Evolutionary conservation across 2,888 invertebrate species (phyloP).

Genomic region (Agrochola circellaris): DNA sequence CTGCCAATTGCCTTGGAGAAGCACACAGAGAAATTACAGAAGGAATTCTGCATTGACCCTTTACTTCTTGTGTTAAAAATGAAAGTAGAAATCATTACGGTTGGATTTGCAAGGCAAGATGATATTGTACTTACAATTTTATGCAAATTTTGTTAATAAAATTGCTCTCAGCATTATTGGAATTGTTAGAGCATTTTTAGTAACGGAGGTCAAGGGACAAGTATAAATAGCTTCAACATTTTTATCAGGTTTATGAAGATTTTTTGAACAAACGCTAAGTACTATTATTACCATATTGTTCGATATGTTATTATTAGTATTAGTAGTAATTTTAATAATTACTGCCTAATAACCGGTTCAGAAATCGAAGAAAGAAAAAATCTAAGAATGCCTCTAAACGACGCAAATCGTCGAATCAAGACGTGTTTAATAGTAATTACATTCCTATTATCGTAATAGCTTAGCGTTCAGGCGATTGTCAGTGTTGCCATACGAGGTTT

Average conservation of each 20-base stretch:
- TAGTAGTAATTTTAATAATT: conserved; percentile 40
- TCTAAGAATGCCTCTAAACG: conserved; percentile 40
- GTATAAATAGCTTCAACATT: background rate
- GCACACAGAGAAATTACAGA: conserved; percentile 14
- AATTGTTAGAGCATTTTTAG: background rate
- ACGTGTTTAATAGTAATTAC: conserved; percentile 55
- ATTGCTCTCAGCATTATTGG: background rate
- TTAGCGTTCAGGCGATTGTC: conserved; percentile 46
- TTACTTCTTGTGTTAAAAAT: conserved; percentile 37
- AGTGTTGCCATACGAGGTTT: conserved; percentile 57
- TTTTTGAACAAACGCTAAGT: background rate
- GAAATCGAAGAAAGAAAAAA: conserved; percentile 16
- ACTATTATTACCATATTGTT: conserved; percentile 15
- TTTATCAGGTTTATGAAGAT: background rate
- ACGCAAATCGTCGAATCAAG: conserved; percentile 39
- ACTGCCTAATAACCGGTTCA: conserved; percentile 38
- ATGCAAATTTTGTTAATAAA: background rate
- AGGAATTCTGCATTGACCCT: conserved; percentile 22
- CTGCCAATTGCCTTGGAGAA: conserved; percentile 18
- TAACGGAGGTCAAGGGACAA: background rate
- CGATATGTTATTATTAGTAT: conserved; percentile 28
- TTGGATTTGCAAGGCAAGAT: conserved; percentile 4
- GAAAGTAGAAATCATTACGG: conserved; percentile 36
- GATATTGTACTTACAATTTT: conserved; percentile 8
- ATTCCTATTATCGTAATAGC: conserved; percentile 61